These are phyloP conservation scores for Fundulus diaphanus DNA, from an alignment of 2,797 vertebrate genomes.

Conservation along the genomic window DNA sequence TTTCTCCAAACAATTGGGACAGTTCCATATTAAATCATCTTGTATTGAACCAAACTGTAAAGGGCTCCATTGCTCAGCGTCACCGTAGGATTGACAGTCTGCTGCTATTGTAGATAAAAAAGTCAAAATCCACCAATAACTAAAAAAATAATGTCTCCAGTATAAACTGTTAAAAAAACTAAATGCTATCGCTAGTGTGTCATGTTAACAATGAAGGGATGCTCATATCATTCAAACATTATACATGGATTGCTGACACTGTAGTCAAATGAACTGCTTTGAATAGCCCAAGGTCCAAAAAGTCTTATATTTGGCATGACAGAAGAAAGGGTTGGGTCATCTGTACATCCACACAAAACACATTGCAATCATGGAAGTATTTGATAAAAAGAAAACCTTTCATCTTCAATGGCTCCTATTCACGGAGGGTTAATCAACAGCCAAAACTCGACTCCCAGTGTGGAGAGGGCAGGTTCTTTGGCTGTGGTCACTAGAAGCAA, in stretches of 20 bases:
- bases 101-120: not conserved
- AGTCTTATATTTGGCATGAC: not conserved
- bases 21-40: not conserved
- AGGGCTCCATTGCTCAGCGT: not conserved
- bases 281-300: not conserved
- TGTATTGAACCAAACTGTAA: not conserved
- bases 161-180: not conserved
- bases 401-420: slow-evolving; percentile 1
- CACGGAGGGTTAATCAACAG: not conserved
- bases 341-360: not conserved
- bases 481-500: not conserved
- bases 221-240: not conserved
- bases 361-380: not conserved
- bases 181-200: not conserved
- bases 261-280: not conserved
- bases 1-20: not conserved
- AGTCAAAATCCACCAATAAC: not conserved
- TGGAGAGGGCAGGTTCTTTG: not conserved
- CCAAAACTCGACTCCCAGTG: not conserved
- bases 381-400: not conserved
- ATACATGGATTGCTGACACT: not conserved
- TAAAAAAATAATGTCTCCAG: not conserved
- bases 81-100: not conserved
- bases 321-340: not conserved
- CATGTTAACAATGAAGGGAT: not conserved